phyloP scores from a whole-genome alignment of 2,888 invertebrate species.

The Temnothorax unifasciatus region DNA sequence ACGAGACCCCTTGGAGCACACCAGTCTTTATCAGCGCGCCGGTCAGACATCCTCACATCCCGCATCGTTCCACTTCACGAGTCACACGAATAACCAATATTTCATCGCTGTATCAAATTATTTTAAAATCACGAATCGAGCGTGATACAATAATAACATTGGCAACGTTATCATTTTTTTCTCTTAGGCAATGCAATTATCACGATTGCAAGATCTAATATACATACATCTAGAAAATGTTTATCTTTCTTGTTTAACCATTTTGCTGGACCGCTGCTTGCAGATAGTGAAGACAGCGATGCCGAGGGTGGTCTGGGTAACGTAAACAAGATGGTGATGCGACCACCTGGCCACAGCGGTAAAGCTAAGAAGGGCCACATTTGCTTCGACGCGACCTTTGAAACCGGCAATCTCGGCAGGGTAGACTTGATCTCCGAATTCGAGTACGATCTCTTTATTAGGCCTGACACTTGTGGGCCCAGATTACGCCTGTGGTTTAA shows the following conservation, averaged over 20 bases:
- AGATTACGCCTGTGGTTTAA: slow-evolving; percentile 98
- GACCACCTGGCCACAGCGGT: slow-evolving; percentile 96
- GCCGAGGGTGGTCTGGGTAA: slow-evolving; percentile 98
- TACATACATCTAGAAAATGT: not conserved
- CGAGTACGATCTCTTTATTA: slow-evolving; percentile 98
- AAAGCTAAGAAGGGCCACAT: slow-evolving; percentile 98
- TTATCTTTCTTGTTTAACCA: slow-evolving; percentile 3
- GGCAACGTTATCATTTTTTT: not conserved
- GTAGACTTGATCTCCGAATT: slow-evolving; percentile 97
- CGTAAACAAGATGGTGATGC: slow-evolving; percentile 94
- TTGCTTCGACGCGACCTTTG: slow-evolving; percentile 98
- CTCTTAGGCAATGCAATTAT: not conserved
- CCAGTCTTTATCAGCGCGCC: slow-evolving; percentile 84
- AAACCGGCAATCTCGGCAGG: slow-evolving; percentile 98
- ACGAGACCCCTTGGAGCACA: slow-evolving; percentile 84
- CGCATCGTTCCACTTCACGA: not conserved
- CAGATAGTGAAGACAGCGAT: slow-evolving; percentile 97
- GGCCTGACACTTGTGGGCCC: slow-evolving; percentile 98
- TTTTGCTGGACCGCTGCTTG: slow-evolving; percentile 59
- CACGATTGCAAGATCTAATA: not conserved
- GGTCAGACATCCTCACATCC: slow-evolving; percentile 73
- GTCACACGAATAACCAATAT: slow-evolving; percentile 9
- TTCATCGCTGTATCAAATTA: not conserved
- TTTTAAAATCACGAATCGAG: not conserved
- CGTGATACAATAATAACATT: not conserved